Evolutionary conservation across 2,797 vertebrate genomes (phyloP).

Genomic region (Borostomias antarcticus): DNA sequence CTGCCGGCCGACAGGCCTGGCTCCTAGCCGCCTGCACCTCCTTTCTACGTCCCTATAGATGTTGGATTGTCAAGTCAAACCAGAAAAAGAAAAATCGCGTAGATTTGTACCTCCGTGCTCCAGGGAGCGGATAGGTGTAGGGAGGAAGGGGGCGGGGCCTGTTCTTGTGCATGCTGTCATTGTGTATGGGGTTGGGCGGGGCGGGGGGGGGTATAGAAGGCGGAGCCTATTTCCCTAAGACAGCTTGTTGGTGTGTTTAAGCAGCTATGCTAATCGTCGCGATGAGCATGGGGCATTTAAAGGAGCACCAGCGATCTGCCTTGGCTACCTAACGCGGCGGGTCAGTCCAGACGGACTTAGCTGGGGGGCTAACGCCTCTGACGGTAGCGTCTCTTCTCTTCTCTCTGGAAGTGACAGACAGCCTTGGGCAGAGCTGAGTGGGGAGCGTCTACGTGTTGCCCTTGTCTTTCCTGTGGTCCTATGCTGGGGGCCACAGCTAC

Average conservation of each 20-base stretch:
- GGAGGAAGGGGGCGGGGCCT: slow-evolving; percentile 9
- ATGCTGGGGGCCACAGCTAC: slow-evolving; percentile 75
- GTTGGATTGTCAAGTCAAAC: not conserved
- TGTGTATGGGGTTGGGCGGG: slow-evolving; percentile 32
- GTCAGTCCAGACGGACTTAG: slow-evolving; percentile 26
- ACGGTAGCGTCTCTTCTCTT: slow-evolving; percentile 48
- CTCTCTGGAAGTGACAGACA: slow-evolving; percentile 50
- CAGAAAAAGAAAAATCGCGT: not conserved
- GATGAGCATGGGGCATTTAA: too few relatives aligned
- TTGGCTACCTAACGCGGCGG: slow-evolving; percentile 59
- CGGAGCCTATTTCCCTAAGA: slow-evolving; percentile 42
- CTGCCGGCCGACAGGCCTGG: slow-evolving; percentile 23
- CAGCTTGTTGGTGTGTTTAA: slow-evolving; percentile 46
- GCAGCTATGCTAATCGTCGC: slow-evolving; percentile 34
- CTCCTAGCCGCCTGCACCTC: slow-evolving; percentile 17
- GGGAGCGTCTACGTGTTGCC: slow-evolving; percentile 70
- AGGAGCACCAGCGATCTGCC: slow-evolving; percentile 36
- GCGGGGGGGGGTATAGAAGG: slow-evolving; percentile 28
- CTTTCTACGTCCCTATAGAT: slow-evolving; percentile 31
- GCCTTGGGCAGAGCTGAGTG: slow-evolving; percentile 51
- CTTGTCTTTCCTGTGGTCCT: slow-evolving; percentile 78
- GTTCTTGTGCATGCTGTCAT: slow-evolving; percentile 66
- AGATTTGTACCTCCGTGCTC: too few relatives aligned
- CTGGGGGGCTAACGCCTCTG: not conserved
- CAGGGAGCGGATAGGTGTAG: too few relatives aligned